Evolutionary conservation across 2,888 invertebrate species (phyloP).

Genomic region (Drosophila fulvimacula): DNA sequence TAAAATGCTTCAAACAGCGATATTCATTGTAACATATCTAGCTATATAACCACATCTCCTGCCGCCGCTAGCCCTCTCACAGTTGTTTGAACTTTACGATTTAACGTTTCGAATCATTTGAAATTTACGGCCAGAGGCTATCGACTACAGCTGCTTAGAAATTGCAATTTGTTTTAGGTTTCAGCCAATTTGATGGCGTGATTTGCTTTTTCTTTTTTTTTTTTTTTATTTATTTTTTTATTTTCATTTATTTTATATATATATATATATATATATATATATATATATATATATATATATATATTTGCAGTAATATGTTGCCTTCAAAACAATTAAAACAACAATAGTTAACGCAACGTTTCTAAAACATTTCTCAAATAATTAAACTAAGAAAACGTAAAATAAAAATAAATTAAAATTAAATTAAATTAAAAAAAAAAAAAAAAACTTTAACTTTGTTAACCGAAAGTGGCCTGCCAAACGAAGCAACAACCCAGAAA

Average conservation of each 20-base stretch:
- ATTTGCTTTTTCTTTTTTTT: neutral
- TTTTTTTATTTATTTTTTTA: neutral
- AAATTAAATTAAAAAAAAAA: too few relatives aligned
- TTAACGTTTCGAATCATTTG: conserved; percentile 57
- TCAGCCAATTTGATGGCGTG: conserved; percentile 29
- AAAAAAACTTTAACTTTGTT: conserved; percentile 35
- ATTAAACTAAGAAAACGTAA: conserved; percentile 14
- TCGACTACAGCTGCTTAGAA: conserved; percentile 43
- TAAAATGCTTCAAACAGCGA: conserved; percentile 7
- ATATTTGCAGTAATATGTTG: conserved; percentile 67
- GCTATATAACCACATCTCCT: neutral
- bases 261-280: neutral
- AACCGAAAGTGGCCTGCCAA: conserved; percentile 78
- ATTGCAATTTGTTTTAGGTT: conserved; percentile 41
- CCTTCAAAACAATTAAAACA: conserved; percentile 58
- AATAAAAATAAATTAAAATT: conserved; percentile 12
- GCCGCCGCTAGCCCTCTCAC: neutral
- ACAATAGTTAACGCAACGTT: conserved; percentile 77
- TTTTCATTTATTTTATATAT: neutral
- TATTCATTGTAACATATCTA: conserved; percentile 18
- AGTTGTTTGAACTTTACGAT: conserved; percentile 53
- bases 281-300: neutral
- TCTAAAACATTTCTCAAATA: conserved; percentile 62
- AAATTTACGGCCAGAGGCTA: conserved; percentile 35
- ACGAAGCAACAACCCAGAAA: conserved; percentile 63